Percentiles rank a stretch among this genome's conserved stretches.
Evolutionary conservation across 2,797 vertebrate species (phyloP).

Genomic region (Macrochelys suwanniensis): DNA sequence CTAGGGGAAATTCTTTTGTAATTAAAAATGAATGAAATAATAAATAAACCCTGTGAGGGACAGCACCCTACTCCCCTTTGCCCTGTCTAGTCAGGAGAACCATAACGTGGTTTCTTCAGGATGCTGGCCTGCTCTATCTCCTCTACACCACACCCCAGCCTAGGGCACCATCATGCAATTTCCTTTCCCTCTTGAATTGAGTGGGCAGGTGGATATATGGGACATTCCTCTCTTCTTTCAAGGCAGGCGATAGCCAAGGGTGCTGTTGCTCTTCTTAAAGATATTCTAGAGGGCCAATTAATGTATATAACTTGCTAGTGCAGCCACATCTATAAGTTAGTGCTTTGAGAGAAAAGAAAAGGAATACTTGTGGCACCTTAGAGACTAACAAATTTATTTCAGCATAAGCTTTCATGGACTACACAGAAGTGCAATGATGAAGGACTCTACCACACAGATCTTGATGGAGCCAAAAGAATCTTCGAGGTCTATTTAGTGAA

Average conservation of each 20-base stretch:
- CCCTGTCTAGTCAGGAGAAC: neutral
- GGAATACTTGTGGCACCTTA: too few relatives aligned
- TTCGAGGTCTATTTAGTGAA: neutral
- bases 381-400: too few relatives aligned
- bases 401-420: too few relatives aligned
- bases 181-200: neutral
- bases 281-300: neutral
- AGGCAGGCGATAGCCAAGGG: neutral
- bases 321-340: neutral
- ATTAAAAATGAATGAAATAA: neutral
- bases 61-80: neutral
- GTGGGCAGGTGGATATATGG: neutral
- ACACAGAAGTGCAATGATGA: neutral
- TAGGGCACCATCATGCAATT: neutral
- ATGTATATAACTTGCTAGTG: neutral
- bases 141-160: neutral
- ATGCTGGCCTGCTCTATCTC: neutral
- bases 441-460: neutral
- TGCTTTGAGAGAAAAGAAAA: neutral
- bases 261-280: neutral
- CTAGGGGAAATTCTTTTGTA: neutral
- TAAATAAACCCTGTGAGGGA: neutral
- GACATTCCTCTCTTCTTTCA: neutral
- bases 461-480: neutral
- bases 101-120: accelerated